Evolutionary conservation across 2,888 invertebrate species (phyloP), one percentile per base, ranked within the genome.

Genomic region (Hyalella azteca): DNA sequence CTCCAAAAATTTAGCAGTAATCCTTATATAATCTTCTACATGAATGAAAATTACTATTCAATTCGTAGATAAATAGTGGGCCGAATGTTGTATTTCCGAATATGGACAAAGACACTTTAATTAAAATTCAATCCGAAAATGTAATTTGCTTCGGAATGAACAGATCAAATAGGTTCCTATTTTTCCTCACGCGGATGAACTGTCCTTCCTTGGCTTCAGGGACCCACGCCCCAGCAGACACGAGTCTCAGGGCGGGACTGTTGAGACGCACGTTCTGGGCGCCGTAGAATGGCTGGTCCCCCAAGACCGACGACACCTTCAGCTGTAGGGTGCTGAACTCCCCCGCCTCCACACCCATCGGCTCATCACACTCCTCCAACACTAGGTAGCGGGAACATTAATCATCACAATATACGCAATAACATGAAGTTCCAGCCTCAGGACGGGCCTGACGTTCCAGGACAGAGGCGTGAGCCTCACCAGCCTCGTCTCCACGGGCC

Each of bases 401-500:
- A 11, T 7, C 45, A 45, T 45, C 45, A 45, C 7, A 7, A 7
- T 15, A 11, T 7, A 45, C 7, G 9, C 45, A 15, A 45, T 15
- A 7, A 45, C 45, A 45, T 45, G 90, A 11, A 95, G 87, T 86
- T 95, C 94, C 40, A 93, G 89, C 81, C 92, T 89, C 84, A 95
- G 88, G 0, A 93, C 90, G 54, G 92, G 92, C 15, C 88, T 90
- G 4, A 91, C 91, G 85, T 93, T 91, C 94, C 94, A 95, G 3
- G 93, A 91, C 39, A 92, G 88, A 0, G 95, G 95, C 84, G 91
- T 90, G 80, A 95, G 89, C 81, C 93, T 90, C 11, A 95, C 86
- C 32, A 91, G 90, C 86, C 91, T 91, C 0, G 95, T 94, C 87
- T 94, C 94, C 77, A 95, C 90, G 0, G 95, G 94, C 3, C 90